Conservation (phyloP, 2,888 invertebrate genomes). For the Rambutsinella grinnellia region DNA sequence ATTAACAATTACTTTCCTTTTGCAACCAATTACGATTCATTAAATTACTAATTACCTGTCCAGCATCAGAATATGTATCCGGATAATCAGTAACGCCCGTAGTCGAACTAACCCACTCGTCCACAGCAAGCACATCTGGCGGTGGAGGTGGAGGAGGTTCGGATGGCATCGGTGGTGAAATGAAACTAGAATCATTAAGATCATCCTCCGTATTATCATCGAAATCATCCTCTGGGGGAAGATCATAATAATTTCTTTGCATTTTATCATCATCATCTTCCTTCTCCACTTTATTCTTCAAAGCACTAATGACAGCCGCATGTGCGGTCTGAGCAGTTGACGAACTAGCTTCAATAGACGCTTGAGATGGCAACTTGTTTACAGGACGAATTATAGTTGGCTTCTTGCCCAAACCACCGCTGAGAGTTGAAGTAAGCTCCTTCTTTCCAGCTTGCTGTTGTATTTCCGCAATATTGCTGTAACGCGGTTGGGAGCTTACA, state of each 20-base stretch:
- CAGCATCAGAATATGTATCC: conserved; percentile 37
- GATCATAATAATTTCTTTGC: conserved; percentile 61
- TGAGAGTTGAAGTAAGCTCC: conserved; percentile 42
- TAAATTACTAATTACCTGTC: too few relatives aligned
- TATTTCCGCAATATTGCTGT: conserved; percentile 41
- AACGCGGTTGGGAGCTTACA: conserved; percentile 9
- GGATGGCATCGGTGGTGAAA: conserved; percentile 62
- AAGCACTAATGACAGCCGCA: not conserved
- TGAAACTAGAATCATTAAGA: conserved; percentile 33
- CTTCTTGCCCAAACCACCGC: conserved; percentile 11
- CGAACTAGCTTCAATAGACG: conserved; percentile 32
- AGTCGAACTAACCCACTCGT: conserved; percentile 46
- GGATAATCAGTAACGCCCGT: conserved; percentile 31
- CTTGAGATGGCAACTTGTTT: conserved; percentile 32
- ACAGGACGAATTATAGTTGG: conserved; percentile 58
- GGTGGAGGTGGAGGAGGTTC: conserved; percentile 63
- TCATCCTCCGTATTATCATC: conserved; percentile 46
- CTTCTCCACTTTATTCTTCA: not conserved
- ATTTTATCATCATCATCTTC: not conserved
- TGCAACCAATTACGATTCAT: too few relatives aligned
- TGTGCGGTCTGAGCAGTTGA: conserved; percentile 13
- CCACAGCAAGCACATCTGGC: conserved; percentile 42
- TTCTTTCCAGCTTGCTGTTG: too few relatives aligned
- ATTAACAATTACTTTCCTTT: too few relatives aligned
- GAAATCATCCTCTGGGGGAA: conserved; percentile 60